These are phyloP conservation scores for Hartigia nigra DNA, from an alignment of 2,888 invertebrate species.

Conservation along the genomic window DNA sequence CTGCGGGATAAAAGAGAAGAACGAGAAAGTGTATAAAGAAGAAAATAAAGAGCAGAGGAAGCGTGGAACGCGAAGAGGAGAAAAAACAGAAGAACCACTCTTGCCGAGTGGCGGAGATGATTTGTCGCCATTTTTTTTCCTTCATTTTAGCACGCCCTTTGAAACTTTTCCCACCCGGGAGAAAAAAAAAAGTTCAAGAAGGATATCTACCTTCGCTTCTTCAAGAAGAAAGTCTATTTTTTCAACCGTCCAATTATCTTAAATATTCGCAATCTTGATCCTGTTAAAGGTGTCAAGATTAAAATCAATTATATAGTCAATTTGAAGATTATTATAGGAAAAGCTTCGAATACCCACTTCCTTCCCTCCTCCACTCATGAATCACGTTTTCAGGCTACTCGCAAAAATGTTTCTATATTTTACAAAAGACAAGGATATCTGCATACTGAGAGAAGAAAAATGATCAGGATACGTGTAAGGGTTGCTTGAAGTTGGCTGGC, in stretches of 20 bases:
- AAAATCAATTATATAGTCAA: neutral
- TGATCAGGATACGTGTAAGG: neutral
- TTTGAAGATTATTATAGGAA: neutral
- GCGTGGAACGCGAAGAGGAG: neutral
- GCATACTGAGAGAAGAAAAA: neutral
- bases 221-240: neutral
- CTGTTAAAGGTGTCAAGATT: neutral
- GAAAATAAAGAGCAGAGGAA: neutral
- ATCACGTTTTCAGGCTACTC: neutral
- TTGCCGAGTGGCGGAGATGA: neutral
- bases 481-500: neutral
- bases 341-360: neutral
- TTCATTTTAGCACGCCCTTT: neutral
- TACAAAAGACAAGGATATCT: neutral
- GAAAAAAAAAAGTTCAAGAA: neutral
- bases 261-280: neutral
- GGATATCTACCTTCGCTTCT: neutral
- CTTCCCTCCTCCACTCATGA: too few species aligned
- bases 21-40: neutral
- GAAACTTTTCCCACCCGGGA: neutral
- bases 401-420: neutral
- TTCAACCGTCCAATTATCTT: neutral
- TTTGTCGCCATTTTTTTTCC: neutral
- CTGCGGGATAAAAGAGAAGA: neutral
- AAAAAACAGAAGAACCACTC: neutral